phyloP scores from a whole-genome alignment of 2,888 invertebrate species.

The Barypeithes pellucidus region DNA sequence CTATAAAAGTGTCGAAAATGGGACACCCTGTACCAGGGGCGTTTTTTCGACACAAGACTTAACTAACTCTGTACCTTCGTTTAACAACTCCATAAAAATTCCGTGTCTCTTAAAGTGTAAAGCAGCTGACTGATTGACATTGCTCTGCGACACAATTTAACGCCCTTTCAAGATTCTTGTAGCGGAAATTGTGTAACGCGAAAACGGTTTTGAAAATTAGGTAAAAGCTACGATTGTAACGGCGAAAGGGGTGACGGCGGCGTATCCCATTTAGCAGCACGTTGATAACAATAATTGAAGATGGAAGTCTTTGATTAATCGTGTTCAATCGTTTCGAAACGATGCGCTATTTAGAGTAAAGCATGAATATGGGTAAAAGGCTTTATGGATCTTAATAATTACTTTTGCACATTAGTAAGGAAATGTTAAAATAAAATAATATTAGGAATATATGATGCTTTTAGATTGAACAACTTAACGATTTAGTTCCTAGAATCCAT shows the following conservation, averaged over 20 bases:
- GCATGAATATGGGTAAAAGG: background rate
- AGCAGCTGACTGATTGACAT: conserved; percentile 12
- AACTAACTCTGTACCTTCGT: no score
- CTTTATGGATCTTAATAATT: background rate
- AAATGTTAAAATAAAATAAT: no score
- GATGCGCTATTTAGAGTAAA: background rate
- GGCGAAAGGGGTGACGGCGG: background rate
- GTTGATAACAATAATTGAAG: conserved; percentile 7
- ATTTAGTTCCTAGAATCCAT: no score
- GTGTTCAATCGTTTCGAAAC: conserved; percentile 10
- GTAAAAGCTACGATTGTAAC: conserved; percentile 25
- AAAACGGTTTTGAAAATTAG: conserved; percentile 37
- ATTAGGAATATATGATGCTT: no score
- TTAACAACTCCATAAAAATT: background rate
- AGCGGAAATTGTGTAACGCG: conserved; percentile 22
- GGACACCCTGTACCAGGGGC: no score
- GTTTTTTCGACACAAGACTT: no score
- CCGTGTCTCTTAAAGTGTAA: background rate
- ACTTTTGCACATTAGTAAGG: no score
- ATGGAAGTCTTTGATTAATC: conserved; percentile 15
- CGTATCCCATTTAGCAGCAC: conserved; percentile 7
- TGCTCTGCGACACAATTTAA: conserved; percentile 4
- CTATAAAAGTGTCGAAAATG: no score
- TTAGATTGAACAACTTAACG: no score
- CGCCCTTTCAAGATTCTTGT: conserved; percentile 8